Evolutionary conservation across 2,797 vertebrate genomes (phyloP), one percentile per base, ranked within the genome.

Genomic region (Distichodus sexfasciatus): DNA sequence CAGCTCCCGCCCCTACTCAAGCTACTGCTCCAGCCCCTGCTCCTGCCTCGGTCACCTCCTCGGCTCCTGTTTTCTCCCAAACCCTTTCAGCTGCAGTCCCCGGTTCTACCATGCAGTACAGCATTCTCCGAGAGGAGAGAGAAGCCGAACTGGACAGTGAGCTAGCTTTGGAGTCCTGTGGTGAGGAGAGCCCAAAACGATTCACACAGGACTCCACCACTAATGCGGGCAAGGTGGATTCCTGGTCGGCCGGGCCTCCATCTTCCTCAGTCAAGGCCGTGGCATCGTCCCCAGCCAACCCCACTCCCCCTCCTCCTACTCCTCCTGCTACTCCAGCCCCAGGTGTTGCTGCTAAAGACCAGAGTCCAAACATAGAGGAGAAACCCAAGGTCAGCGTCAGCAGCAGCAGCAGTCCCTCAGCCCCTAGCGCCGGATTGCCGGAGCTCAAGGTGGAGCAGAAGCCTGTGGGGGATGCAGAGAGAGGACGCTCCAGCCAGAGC

Each of bases 141-240:
- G 97, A 99, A 87, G 97, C 97, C 0, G 97, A 99, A 88, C 94
- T 99, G 0, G 97, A 99, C 89, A 98, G 96, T 4, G 97, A 99
- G 85, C 95, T 99, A 78, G 94, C 99, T 86, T 94, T 98, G 0
- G 97, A 99, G 87, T 98, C 96, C 0, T 96, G 96, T 12, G 98
- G 95, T 0, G 97, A 99, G 76, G 97, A 98, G 87, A 99, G 96
- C 81, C 95, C 96, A 1, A 98, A 98, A 84, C 91, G 94, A 81
- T 64, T 77, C 43, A 44, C 94, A 82, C 94, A 95, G 83, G 94
- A 94, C 79, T 90, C 91, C 0, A 87, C 89, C 11, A 87, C 92
- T 88, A 95, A 85, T 29, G 85, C 74, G 47, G 91, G 17, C 26
- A 76, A 89, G 76, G 82, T 88, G 0, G 77, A 83, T 36, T 86